A percentile compares a stretch with the other conserved stretches of the same genome.
phyloP scores from a whole-genome alignment of 2,888 invertebrate species.

The Ophion costatus region DNA sequence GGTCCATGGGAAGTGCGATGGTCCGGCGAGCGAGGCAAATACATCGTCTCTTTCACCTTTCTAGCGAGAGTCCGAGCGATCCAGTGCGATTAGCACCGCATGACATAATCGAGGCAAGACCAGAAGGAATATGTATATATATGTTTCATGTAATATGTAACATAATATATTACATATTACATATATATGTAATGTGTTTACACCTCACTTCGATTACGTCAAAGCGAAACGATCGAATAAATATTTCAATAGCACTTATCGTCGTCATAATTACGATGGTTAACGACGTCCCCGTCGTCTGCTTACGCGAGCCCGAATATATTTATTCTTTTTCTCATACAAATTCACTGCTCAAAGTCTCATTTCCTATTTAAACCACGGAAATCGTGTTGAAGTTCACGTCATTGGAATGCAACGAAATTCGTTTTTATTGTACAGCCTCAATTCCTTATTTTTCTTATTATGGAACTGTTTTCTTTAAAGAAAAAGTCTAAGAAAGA shows the following conservation, averaged over 20 bases:
- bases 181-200: no score
- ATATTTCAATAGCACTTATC: constrained; percentile 71
- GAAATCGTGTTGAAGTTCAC: no score
- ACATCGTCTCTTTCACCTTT: constrained; percentile 54
- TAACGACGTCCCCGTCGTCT: constrained; percentile 29
- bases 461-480: no score
- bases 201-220: constrained; percentile 71
- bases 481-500: no score
- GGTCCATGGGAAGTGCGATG: no score
- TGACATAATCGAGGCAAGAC: constrained; percentile 59
- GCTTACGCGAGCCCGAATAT: no score
- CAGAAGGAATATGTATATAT: constrained; percentile 36
- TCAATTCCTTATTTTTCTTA: no score
- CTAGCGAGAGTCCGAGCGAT: constrained; percentile 25
- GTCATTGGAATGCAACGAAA: no score
- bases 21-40: neutral
- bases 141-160: no score
- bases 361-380: no score
- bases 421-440: no score
- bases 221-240: constrained; percentile 72
- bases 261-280: constrained; percentile 24
- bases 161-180: no score
- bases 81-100: constrained; percentile 42
- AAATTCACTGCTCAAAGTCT: neutral
- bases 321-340: neutral